Conservation (phyloP, 2,797 vertebrate genomes). For the Basileuterus tristriatus region DNA sequence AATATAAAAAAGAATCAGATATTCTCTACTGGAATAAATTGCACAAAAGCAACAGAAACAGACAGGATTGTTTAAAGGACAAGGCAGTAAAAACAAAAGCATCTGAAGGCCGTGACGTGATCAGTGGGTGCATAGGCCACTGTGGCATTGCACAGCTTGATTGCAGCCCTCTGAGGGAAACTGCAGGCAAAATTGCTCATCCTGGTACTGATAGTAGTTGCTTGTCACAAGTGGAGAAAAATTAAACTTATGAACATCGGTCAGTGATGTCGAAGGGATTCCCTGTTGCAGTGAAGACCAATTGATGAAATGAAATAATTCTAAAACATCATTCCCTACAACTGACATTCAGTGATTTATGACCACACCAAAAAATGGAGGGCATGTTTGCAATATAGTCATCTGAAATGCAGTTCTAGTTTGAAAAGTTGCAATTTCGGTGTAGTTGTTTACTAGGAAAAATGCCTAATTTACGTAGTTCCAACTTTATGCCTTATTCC, state of each 20-base stretch:
- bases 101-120: not conserved
- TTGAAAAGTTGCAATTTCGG: not conserved
- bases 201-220: not conserved
- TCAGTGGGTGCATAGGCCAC: not conserved
- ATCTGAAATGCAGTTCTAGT: not conserved
- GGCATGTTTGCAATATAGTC: fast-evolving
- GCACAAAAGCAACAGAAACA: not conserved
- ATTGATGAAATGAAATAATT: not conserved
- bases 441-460: not conserved
- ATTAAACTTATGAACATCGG: not conserved
- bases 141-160: not conserved
- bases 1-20: not conserved
- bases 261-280: not conserved
- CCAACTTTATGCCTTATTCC: not conserved
- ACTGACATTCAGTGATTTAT: not conserved
- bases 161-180: not conserved
- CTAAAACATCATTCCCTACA: not conserved
- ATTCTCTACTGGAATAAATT: not conserved
- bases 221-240: not conserved
- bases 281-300: not conserved
- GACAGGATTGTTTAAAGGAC: not conserved
- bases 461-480: not conserved
- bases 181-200: not conserved
- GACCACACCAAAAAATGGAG: not conserved
- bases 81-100: not conserved